phyloP scores from a whole-genome alignment of 2,888 invertebrate genomes.

The Dastarcus helophoroides region DNA sequence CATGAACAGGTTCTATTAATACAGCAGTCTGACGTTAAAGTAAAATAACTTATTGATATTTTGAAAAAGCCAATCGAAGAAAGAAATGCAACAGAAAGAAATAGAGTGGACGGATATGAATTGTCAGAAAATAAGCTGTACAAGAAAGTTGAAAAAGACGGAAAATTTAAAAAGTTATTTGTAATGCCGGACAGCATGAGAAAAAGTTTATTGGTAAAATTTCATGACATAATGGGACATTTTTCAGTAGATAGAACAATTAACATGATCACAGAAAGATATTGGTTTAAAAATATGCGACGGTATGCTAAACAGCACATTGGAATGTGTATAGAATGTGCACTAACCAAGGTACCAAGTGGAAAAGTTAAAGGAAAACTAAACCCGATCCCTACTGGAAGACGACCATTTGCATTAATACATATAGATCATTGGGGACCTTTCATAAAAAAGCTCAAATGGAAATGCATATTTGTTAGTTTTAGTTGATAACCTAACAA shows the following conservation, averaged over 20 bases:
- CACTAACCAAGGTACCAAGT: conserved; percentile 12
- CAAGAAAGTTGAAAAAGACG: conserved; percentile 7
- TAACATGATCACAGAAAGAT: conserved; percentile 5
- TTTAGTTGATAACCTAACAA: conserved; percentile 14
- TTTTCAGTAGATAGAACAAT: conserved; percentile 14
- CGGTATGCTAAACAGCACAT: conserved; percentile 16
- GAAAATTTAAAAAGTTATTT: conserved; percentile 10
- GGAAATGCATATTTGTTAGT: conserved; percentile 14
- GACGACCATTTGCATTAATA: conserved; percentile 12
- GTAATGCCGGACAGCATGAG: conserved; percentile 15
- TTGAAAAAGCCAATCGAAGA: conserved; percentile 8
- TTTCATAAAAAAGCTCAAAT: conserved; percentile 11
- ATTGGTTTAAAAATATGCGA: conserved; percentile 10
- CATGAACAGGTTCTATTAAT: conserved; percentile 11
- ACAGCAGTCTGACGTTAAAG: conserved; percentile 10
- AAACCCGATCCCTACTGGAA: conserved; percentile 13
- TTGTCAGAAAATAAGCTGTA: conserved; percentile 9
- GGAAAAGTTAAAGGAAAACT: conserved; percentile 14
- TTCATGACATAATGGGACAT: conserved; percentile 14
- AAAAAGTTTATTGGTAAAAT: conserved; percentile 12
- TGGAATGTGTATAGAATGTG: conserved; percentile 18
- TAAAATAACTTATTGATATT: conserved; percentile 10
- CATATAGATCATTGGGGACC: conserved; percentile 18
- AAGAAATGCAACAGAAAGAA: conserved; percentile 9
- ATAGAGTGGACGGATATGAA: conserved; percentile 11